Conservation (phyloP, 2,888 invertebrate species). For the Leptothorax acervorum region DNA sequence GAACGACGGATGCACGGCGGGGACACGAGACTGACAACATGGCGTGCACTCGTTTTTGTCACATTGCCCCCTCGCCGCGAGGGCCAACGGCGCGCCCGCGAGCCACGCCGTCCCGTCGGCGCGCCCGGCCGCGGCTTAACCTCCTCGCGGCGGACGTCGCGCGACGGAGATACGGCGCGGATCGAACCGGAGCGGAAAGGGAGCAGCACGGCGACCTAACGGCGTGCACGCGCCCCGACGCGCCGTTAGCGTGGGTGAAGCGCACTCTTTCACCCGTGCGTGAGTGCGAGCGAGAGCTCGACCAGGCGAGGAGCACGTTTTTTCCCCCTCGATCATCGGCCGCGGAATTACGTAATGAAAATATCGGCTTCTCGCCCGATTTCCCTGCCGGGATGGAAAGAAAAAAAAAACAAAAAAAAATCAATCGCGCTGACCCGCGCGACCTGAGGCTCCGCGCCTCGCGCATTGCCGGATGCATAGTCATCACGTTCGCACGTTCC, state of each 20-base stretch:
- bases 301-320: constrained; percentile 59
- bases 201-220: not conserved
- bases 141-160: constrained; percentile 1
- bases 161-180: not conserved
- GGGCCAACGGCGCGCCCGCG: constrained; percentile 32
- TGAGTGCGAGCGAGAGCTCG: constrained; percentile 4
- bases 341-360: constrained; percentile 69
- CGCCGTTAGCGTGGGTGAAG: constrained; percentile 30
- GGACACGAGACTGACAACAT: constrained; percentile 87
- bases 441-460: not conserved
- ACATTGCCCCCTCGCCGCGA: constrained; percentile 69
- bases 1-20: constrained; percentile 75
- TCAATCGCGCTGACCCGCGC: not conserved
- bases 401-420: not conserved
- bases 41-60: constrained; percentile 86
- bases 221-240: constrained; percentile 17
- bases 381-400: not conserved
- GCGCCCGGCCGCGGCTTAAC: constrained; percentile 29
- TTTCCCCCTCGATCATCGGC: constrained; percentile 6
- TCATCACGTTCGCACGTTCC: not conserved
- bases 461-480: not conserved
- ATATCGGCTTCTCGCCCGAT: constrained; percentile 22
- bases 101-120: not conserved
- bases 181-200: no score
- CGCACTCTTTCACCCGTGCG: not conserved